Base-by-base conservation (phyloP, 2,797 vertebrate species). In the Iguana delicatissima region DNA sequence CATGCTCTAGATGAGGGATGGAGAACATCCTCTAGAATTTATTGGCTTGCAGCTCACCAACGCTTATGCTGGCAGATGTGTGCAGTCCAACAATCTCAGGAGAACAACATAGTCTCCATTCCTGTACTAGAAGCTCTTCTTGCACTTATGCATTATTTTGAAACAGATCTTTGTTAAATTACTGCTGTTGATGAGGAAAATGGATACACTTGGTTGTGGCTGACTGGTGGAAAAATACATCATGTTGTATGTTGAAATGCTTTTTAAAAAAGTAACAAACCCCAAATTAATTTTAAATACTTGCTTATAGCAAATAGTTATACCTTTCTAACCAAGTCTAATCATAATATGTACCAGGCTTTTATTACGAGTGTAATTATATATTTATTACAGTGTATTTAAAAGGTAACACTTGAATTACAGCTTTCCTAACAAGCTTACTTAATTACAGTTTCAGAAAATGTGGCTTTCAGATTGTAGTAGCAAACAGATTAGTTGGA, bases 361-460 rank as follows among this genome's bases (percentile, higher is more conserved):
- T 92, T 88, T 89, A 77, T 93, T 89, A 92, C 83, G 46, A 80
- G 91, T 90, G 86, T 76, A 92, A 79, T 80, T 91, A 93, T 86
- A 92, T 85, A 79, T 90, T 94, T 92, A 64, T 81, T 46, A 0
- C 0, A 67, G 89, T 89, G 6, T 57, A 90, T 89, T 94, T 93
- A 94, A 96, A 92, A 84, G 57, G 72, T 42, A 92, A 38, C 85
- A 87, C 35, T 76, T 62, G 0, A 90, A 88, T 77, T 90, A 94
- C 88, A 18, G 62, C 73, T 80, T 84, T 89, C 52, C 80, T 92
- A 52, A 87, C 50, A 26, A 80, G 73, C 90, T 92, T 24, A 81
- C 94, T 93, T 94, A 95, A 94, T 95, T 95, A 90, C 87, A 88
- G 0, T 64, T 94, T 94, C 94, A 86, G 91, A 94, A 96, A 95